Conservation (phyloP, 2,888 invertebrate species). For the Amorpha juglandis region DNA sequence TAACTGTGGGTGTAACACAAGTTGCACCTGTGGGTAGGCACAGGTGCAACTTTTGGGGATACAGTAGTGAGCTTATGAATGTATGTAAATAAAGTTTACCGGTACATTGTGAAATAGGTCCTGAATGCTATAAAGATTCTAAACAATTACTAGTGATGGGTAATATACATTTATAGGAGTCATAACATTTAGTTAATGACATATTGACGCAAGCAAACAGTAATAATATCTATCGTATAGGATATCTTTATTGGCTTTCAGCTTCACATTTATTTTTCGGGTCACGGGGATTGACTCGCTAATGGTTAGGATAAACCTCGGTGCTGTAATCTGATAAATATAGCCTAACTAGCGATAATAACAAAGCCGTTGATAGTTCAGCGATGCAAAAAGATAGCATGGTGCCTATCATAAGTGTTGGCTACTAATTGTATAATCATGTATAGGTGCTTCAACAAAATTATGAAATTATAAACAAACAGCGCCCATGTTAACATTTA, state of each 20-base stretch:
- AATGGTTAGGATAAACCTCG: conserved; percentile 49
- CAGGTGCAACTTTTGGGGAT: too few relatives aligned
- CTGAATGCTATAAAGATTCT: too few relatives aligned
- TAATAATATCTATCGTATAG: conserved; percentile 30
- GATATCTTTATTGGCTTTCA: conserved; percentile 53
- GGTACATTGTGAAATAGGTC: too few relatives aligned
- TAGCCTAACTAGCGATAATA: conserved; percentile 46
- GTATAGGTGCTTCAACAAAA: conserved; percentile 43
- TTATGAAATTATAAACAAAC: conserved; percentile 52
- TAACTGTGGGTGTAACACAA: too few relatives aligned
- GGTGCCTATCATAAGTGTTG: conserved; percentile 39
- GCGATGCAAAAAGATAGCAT: conserved; percentile 46
- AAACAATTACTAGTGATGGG: conserved; percentile 4
- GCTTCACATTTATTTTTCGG: conserved; percentile 44
- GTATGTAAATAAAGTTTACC: too few relatives aligned
- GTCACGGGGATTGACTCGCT: conserved; percentile 49
- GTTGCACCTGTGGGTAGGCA: too few relatives aligned
- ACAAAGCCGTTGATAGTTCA: conserved; percentile 47
- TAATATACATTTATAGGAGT: conserved; percentile 5
- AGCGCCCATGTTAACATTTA: conserved; percentile 49
- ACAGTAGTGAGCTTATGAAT: too few relatives aligned
- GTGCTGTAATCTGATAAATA: conserved; percentile 43
- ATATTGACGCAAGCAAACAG: neutral
- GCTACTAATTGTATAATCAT: conserved; percentile 47
- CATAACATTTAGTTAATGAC: conserved; percentile 7